Percentiles rank a stretch among this genome's conserved stretches.
These are phyloP conservation scores for Geophilus truncorum DNA, from an alignment of 2,888 invertebrate genomes.

Conservation along the genomic window DNA sequence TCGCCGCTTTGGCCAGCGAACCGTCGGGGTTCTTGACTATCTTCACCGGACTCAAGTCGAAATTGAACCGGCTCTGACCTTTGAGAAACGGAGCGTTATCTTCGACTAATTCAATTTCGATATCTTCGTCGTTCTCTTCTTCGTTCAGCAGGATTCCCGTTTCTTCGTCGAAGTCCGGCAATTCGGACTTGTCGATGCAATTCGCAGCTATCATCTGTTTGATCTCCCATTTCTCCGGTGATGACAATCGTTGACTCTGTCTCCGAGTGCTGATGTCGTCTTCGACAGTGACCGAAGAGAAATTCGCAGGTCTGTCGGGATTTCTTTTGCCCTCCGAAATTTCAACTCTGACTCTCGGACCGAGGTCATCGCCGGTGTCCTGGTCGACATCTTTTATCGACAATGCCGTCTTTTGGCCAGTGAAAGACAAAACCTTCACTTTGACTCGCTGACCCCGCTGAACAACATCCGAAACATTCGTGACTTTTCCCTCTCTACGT, in stretches of 20 bases:
- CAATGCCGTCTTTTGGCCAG: conserved; percentile 88
- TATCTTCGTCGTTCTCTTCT: conserved; percentile 70
- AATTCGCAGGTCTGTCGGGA: conserved; percentile 77
- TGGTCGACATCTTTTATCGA: conserved; percentile 98
- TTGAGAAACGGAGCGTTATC: conserved; percentile 93
- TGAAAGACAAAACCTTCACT: conserved; percentile 85
- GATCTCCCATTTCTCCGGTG: conserved; percentile 94
- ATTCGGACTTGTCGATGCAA: conserved; percentile 83
- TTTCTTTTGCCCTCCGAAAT: conserved; percentile 76
- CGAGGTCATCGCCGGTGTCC: conserved; percentile 85
- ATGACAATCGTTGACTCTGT: conserved; percentile 83
- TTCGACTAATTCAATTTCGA: conserved; percentile 96
- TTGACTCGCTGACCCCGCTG: conserved; percentile 80
- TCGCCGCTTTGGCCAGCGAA: conserved; percentile 95
- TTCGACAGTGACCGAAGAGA: conserved; percentile 54
- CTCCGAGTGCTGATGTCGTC: conserved; percentile 72
- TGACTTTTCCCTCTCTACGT: conserved; percentile 86
- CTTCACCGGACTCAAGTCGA: conserved; percentile 89
- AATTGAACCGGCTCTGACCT: conserved; percentile 76
- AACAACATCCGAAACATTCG: conserved; percentile 90
- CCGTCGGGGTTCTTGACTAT: conserved; percentile 99
- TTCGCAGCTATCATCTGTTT: conserved; percentile 95
- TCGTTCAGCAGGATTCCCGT: conserved; percentile 80
- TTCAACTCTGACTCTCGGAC: conserved; percentile 63
- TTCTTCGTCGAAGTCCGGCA: conserved; percentile 97